These are phyloP conservation scores for Acipenser transmontanus DNA, from an alignment of 2,797 vertebrate genomes.

Conservation along the genomic window DNA sequence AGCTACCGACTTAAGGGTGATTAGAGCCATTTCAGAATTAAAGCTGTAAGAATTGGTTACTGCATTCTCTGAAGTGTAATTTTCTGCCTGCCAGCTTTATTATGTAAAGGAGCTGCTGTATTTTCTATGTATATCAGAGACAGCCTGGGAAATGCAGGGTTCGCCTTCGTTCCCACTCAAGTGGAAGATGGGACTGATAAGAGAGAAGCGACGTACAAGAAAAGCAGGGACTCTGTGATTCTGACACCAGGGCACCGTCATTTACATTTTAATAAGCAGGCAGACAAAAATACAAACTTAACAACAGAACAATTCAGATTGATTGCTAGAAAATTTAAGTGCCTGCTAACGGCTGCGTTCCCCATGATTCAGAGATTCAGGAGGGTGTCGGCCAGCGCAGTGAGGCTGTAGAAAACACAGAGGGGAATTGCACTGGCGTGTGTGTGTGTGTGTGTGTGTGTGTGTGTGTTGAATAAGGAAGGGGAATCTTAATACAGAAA, in stretches of 20 bases:
- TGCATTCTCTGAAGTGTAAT: not conserved
- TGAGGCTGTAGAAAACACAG: not conserved
- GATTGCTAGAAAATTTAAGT: not conserved
- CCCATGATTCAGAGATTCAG: no score
- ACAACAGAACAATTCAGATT: not conserved
- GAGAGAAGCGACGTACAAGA: not conserved
- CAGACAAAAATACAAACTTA: not conserved
- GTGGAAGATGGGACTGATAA: not conserved
- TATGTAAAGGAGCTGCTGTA: not conserved
- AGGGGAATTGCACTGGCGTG: not conserved
- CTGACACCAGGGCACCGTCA: not conserved
- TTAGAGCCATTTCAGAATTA: not conserved
- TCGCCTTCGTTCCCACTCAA: not conserved
- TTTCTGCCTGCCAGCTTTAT: not conserved
- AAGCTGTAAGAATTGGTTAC: not conserved
- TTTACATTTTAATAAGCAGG: constrained; percentile 5
- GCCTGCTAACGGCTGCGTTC: not conserved
- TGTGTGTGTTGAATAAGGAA: not conserved
- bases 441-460: not conserved
- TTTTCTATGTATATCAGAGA: not conserved
- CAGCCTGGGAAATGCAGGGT: not conserved
- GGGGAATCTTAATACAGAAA: not conserved
- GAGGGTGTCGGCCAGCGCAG: no score
- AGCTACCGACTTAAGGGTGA: not conserved
- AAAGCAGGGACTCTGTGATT: not conserved